Evolutionary conservation across 2,888 invertebrate genomes (phyloP).

Genomic region (Ormyrus pomaceus): DNA sequence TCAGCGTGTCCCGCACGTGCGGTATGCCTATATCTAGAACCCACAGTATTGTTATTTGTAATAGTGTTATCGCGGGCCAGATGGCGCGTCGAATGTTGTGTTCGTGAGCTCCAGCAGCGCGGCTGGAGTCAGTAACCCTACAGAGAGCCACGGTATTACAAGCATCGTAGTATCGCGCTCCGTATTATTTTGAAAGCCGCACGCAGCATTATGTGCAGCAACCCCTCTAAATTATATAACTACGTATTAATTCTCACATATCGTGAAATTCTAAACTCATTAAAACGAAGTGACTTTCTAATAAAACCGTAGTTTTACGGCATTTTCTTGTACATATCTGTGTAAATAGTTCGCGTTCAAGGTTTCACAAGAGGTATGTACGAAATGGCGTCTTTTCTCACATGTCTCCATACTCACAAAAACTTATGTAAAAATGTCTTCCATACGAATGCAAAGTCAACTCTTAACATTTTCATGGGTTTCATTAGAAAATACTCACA

Average conservation of each 20-base stretch:
- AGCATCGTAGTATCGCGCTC: neutral
- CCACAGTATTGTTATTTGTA: conserved; percentile 6
- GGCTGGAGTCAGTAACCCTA: conserved; percentile 43
- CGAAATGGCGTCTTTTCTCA: neutral
- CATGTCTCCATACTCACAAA: too few species aligned
- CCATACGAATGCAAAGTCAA: neutral
- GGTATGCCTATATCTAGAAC: too few species aligned
- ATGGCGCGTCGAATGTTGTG: conserved; percentile 44
- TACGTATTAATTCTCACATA: conserved; percentile 9
- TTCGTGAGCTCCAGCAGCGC: neutral
- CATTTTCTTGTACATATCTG: neutral
- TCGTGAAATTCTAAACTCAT: conserved; percentile 27
- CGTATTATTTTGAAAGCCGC: neutral
- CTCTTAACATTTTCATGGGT: neutral
- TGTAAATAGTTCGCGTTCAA: conserved; percentile 16
- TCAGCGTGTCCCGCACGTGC: neutral
- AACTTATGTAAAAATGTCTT: neutral
- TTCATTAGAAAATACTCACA: conserved; percentile 14
- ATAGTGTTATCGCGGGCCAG: conserved; percentile 21
- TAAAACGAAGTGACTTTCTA: neutral
- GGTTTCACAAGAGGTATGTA: conserved; percentile 29
- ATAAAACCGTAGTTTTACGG: neutral
- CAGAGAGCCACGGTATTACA: conserved; percentile 2
- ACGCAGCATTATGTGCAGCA: conserved; percentile 41
- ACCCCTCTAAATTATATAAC: conserved; percentile 9